phyloP scores from a whole-genome alignment of 1,140 invertebrate genomes.

The Nasonia longicornis region DNA sequence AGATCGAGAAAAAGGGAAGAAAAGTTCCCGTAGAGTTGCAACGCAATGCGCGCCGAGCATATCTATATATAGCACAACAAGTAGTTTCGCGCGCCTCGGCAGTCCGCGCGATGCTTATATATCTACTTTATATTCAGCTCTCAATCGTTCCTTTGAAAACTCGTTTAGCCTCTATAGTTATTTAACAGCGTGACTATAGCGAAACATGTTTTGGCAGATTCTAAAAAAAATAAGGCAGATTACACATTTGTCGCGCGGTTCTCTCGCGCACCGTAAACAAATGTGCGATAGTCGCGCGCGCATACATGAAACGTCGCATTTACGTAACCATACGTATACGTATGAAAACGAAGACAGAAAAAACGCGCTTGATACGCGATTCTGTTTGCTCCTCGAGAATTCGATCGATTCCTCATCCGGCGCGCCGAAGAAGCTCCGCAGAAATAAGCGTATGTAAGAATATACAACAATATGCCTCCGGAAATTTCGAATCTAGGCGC shows the following conservation, averaged over 20 bases:
- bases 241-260: background rate
- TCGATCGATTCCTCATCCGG: background rate
- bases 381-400: background rate
- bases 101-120: background rate
- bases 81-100: background rate
- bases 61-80: background rate
- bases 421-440: background rate
- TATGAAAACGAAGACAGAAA: background rate
- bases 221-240: background rate
- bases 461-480: background rate
- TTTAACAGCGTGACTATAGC: background rate
- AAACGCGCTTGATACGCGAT: background rate
- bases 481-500: background rate
- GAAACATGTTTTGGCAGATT: background rate
- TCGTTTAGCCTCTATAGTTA: background rate
- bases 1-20: background rate
- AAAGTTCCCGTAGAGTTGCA: background rate
- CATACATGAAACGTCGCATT: background rate
- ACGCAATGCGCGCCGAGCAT: background rate
- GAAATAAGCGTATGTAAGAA: background rate
- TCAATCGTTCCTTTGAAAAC: background rate
- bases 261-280: background rate
- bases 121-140: background rate
- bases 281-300: slow-evolving; percentile 1
- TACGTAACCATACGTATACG: background rate